Conservation (phyloP, 2,888 invertebrate genomes). For the Melinopterus prodromus region DNA sequence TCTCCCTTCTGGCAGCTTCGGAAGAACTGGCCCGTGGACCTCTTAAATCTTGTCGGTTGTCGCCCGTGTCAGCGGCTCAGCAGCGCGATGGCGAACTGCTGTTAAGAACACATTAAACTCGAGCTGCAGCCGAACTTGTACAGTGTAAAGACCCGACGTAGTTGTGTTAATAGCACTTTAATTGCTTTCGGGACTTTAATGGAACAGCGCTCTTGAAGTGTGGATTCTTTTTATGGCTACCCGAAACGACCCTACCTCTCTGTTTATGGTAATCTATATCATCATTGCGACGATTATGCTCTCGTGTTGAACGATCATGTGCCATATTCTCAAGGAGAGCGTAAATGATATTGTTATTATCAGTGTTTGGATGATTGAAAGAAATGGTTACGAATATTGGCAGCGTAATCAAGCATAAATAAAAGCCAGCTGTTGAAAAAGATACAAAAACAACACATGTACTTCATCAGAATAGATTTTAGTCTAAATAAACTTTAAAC, state of each 20-base stretch:
- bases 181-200: neutral
- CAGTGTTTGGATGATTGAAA: too few species aligned
- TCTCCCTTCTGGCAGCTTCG: neutral
- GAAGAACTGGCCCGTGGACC: neutral
- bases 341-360: neutral
- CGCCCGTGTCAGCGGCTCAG: neutral
- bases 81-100: neutral
- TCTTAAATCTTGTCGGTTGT: neutral
- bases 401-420: too few species aligned
- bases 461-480: too few species aligned
- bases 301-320: neutral
- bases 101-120: slow-evolving; percentile 4
- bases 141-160: neutral
- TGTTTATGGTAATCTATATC: neutral
- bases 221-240: neutral
- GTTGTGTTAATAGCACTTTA: slow-evolving; percentile 4
- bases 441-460: too few species aligned
- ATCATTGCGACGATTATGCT: neutral
- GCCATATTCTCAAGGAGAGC: neutral
- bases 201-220: neutral
- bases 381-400: too few species aligned
- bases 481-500: too few species aligned
- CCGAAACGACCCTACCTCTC: neutral
- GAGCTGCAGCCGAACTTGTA: neutral
- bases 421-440: too few species aligned